Percentiles rank a stretch among this genome's conserved stretches.
phyloP scores from a whole-genome alignment of 2,797 vertebrate species.

The Dicrostonyx torquatus region DNA sequence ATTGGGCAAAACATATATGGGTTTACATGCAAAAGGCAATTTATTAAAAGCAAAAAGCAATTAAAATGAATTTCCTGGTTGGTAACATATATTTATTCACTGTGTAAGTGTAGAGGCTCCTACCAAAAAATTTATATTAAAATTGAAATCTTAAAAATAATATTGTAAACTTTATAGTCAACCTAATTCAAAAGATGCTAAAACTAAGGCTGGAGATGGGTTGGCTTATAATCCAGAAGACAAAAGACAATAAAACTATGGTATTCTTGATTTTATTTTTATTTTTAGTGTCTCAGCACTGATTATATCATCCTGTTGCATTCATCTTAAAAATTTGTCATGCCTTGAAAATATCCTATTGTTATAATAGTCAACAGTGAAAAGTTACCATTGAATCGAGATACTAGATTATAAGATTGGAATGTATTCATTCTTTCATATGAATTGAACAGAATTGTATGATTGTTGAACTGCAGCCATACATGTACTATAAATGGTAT shows the following conservation, averaged over 20 bases:
- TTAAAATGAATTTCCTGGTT: not conserved
- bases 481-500: not conserved
- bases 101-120: not conserved
- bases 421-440: not conserved
- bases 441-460: not conserved
- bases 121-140: slow-evolving; percentile 11
- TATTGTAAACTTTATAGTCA: not conserved
- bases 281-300: not conserved
- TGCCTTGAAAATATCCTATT: not conserved
- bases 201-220: not conserved
- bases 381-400: slow-evolving; percentile 2
- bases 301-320: not conserved
- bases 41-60: not conserved
- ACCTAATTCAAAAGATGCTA: not conserved
- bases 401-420: slow-evolving; percentile 16
- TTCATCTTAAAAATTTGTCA: slow-evolving; percentile 33
- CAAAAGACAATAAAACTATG: not conserved
- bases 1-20: not conserved
- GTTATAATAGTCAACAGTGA: slow-evolving; percentile 14
- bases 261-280: not conserved
- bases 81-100: not conserved
- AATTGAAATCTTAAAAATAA: slow-evolving; percentile 31
- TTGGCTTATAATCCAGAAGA: not conserved
- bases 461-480: not conserved
- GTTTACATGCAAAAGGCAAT: not conserved